Evolutionary conservation across 2,797 vertebrate species (phyloP), one percentile per base, ranked within the genome.

Genomic region (Parotocinclus haroldoi): DNA sequence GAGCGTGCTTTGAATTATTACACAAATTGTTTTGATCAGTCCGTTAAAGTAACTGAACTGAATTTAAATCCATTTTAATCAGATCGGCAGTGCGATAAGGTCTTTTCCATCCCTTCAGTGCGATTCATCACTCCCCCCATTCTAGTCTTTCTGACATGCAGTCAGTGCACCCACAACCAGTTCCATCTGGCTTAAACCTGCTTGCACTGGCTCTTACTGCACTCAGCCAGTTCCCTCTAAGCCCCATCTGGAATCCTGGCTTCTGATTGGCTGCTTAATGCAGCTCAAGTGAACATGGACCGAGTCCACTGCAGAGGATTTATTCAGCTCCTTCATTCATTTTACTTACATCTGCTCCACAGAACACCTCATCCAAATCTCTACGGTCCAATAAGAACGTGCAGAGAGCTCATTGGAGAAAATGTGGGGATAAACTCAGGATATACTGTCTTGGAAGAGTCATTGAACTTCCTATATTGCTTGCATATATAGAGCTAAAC

Each of bases 141-240:
- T n/a, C n/a, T n/a, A n/a, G n/a, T n/a, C n/a, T n/a, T n/a, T n/a
- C n/a, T n/a, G n/a, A n/a, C n/a, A n/a, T n/a, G n/a, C n/a, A n/a
- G n/a, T n/a, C n/a, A n/a, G n/a, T 79, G 78, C 76, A 79, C 78
- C 79, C 78, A 56, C 71, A 89, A 83, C 87, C 69, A 49, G 87
- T 72, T 38, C 63, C 65, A 83, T 65, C 88, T 76, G 27, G 89
- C 88, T 83, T 83, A 72, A 89, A 63, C 84, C 69, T 36, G 89
- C 82, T 76, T 79, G 76, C 69, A 71, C 88, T 69, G 84, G 75
- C 79, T 85, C 76, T n/a, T 12, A 46, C 45, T 46, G 45, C 45
- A 46, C 4, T 46, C 45, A 27, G 27, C 88, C 79, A 69, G 88
- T 90, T 89, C 85, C 81, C 76, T 37, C 79, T 77, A 65, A 84